Conservation (phyloP, 2,113 vertebrate species). For the Odontesthes bonariensis region DNA sequence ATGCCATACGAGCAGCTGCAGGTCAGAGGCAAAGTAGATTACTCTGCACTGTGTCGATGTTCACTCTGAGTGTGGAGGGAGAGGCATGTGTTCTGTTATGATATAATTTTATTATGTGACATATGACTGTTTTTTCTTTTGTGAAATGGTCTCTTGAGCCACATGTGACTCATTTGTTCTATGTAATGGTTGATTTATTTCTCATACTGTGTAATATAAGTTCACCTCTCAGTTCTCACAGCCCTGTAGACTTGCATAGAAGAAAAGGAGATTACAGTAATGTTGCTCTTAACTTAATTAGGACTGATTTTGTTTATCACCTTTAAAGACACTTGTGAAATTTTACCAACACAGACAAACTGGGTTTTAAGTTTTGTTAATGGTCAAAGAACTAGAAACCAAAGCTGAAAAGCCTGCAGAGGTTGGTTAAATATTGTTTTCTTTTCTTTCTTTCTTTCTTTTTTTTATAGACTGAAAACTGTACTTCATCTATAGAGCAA, state of each 20-base stretch:
- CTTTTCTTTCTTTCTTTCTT: constrained; percentile 63
- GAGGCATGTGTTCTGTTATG: constrained; percentile 69
- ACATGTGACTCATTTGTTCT: constrained; percentile 76
- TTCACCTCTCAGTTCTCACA: constrained; percentile 69
- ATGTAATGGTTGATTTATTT: constrained; percentile 43
- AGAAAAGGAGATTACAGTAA: constrained; percentile 59
- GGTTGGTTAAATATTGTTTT: constrained; percentile 89
- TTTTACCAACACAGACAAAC: constrained; percentile 60
- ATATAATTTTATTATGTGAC: constrained; percentile 78
- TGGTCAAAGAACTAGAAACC: constrained; percentile 93
- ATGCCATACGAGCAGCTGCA: constrained; percentile 74
- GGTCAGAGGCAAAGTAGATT: constrained; percentile 74
- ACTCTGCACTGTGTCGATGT: constrained; percentile 86
- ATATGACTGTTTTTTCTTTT: constrained; percentile 84
- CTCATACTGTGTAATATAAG: constrained; percentile 70
- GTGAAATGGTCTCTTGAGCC: constrained; percentile 87
- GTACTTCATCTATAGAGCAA: constrained; percentile 99
- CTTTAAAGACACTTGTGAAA: constrained; percentile 53
- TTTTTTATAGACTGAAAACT: constrained; percentile 87
- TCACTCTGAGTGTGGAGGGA: constrained; percentile 82
- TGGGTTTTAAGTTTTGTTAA: constrained; percentile 61
- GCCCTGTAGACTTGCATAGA: constrained; percentile 50
- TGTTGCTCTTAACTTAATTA: constrained; percentile 67
- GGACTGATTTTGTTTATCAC: constrained; percentile 49
- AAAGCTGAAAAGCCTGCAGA: constrained; percentile 98